Evolutionary conservation across 2,888 invertebrate species (phyloP).

Genomic region (Cybosia mesomella): DNA sequence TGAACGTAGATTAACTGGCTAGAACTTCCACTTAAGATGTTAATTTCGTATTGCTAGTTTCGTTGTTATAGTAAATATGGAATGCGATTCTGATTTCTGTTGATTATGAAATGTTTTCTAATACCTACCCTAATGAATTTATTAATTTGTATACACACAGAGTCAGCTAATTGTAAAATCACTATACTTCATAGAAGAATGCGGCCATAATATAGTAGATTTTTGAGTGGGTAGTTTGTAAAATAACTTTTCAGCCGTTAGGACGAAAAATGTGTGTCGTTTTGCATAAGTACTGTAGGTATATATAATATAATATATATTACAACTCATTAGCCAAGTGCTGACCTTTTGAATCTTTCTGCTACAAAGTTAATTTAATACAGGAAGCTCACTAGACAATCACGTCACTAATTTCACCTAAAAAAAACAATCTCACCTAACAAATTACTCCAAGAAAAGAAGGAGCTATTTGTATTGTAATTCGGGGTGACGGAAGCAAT

Average conservation of each 20-base stretch:
- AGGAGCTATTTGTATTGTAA: constrained; percentile 68
- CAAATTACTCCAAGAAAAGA: constrained; percentile 53
- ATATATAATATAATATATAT: too few species aligned
- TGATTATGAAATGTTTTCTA: neutral
- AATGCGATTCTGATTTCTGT: constrained; percentile 9
- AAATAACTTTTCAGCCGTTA: too few species aligned
- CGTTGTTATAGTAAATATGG: constrained; percentile 34
- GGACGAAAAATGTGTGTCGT: too few species aligned
- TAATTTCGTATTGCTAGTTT: constrained; percentile 60
- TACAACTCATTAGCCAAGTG: too few species aligned
- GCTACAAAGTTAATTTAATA: neutral
- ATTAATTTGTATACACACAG: neutral
- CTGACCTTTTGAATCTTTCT: neutral
- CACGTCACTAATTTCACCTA: neutral
- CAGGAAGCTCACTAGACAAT: neutral
- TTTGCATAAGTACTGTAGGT: too few species aligned
- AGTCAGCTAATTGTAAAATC: neutral
- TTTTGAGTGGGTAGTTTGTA: too few species aligned
- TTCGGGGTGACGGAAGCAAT: constrained; percentile 79
- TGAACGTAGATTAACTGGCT: constrained; percentile 82
- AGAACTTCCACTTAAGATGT: constrained; percentile 71
- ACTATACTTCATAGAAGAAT: too few species aligned
- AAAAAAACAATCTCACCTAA: constrained; percentile 25
- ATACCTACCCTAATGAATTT: neutral
- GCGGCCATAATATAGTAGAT: too few species aligned